Evolutionary conservation across 2,888 invertebrate genomes (phyloP).

Genomic region (Phortica okadai): DNA sequence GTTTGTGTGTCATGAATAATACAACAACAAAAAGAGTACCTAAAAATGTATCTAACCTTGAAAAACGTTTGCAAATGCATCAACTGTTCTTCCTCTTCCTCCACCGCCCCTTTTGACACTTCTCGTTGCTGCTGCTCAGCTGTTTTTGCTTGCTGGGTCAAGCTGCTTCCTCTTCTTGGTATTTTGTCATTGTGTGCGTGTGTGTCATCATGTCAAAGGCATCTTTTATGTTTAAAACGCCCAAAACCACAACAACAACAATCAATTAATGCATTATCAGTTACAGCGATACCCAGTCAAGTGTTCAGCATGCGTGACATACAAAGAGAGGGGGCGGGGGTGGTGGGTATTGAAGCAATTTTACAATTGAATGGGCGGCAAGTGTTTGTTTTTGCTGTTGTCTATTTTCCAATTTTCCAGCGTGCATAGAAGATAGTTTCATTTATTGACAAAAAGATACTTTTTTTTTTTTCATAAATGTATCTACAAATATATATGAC

Average conservation of each 20-base stretch:
- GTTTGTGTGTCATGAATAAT: too few relatives aligned
- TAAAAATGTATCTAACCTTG: neutral
- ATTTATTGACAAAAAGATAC: too few relatives aligned
- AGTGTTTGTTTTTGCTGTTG: neutral
- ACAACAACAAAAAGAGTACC: too few relatives aligned
- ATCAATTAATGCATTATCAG: too few relatives aligned
- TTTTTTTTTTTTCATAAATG: too few relatives aligned
- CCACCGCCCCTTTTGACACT: neutral
- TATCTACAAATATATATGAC: neutral
- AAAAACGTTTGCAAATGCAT: neutral
- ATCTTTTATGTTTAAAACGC: neutral
- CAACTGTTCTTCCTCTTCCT: neutral
- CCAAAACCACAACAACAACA: neutral
- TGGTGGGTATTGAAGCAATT: conserved; percentile 10
- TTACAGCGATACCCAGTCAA: neutral
- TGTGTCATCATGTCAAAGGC: too few relatives aligned
- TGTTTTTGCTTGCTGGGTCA: too few relatives aligned
- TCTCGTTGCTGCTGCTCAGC: too few relatives aligned
- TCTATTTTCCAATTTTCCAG: too few relatives aligned
- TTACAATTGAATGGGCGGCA: neutral
- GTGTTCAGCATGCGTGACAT: neutral
- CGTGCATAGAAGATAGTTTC: too few relatives aligned
- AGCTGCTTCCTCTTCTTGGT: too few relatives aligned
- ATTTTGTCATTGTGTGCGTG: too few relatives aligned
- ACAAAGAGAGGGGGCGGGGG: neutral